A percentile compares a stretch with the other conserved stretches of the same genome.
These are phyloP conservation scores for Diacarnus erythraeanus DNA, from an alignment of 37 sponge, comb jelly and placozoan genomes.

Conservation along the genomic window DNA sequence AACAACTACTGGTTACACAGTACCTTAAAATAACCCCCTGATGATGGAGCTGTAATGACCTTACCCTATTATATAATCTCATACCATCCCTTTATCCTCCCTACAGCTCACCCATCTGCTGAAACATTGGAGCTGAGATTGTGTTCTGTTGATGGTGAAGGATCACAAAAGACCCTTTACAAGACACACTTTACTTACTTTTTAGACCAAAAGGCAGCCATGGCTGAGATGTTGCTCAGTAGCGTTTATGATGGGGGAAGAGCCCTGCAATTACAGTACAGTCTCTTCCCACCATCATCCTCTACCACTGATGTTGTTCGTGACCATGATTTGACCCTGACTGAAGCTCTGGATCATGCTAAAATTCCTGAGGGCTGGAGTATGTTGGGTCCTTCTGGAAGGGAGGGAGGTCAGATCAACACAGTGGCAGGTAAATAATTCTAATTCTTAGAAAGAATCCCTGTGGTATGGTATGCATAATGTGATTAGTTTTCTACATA, in stretches of 20 bases:
- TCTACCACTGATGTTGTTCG: slow-evolving; percentile 4
- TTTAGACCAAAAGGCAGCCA: slow-evolving; percentile 11
- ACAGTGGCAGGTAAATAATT: neutral
- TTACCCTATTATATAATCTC: no score
- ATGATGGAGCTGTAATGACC: no score
- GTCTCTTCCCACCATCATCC: slow-evolving; percentile 33
- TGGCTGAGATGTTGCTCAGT: slow-evolving; percentile 46
- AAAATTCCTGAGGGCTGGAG: slow-evolving; percentile 42
- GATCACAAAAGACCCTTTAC: slow-evolving; percentile 12
- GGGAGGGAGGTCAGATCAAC: neutral
- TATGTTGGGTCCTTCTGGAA: neutral
- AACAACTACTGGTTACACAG: no score
- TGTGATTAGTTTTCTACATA: no score
- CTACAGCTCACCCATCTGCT: neutral
- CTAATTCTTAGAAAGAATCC: no score
- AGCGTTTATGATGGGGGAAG: slow-evolving; percentile 25
- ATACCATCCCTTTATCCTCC: neutral
- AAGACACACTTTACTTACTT: slow-evolving; percentile 28
- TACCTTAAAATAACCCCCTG: no score
- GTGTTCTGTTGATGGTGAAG: slow-evolving; percentile 1
- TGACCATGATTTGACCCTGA: slow-evolving; percentile 31
- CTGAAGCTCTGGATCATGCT: slow-evolving; percentile 7
- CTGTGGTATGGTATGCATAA: no score
- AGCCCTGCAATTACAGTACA: neutral
- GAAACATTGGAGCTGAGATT: slow-evolving; percentile 12